Evolutionary conservation across 1,140 invertebrate genomes (phyloP), one percentile per base, ranked within the genome.

Genomic region (Anastrepha obliqua): DNA sequence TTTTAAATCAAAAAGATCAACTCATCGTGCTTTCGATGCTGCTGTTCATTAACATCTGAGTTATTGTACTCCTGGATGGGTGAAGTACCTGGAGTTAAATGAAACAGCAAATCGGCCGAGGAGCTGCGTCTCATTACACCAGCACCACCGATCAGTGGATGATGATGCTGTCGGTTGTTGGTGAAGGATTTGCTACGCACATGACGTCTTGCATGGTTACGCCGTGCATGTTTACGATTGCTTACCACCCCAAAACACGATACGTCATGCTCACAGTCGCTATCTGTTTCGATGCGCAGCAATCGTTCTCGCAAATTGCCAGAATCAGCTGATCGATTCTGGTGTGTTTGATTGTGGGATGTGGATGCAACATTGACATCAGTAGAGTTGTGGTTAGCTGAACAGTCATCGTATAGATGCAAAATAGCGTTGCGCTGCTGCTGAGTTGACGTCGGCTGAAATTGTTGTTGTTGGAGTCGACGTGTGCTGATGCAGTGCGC

Each of bases 131-230:
- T 91, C 17, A 90, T 88, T 15, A 87, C 90, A 20, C 62, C 59
- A 1, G 90, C 88, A 13, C 51, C 62, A 11, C 44, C 47, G 65
- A 42, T 55, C 87, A 44, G 74, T 20, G 51, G 74, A 55, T 78
- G 74, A 20, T 55, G 81, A 20, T 39, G 74, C 29, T 88, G 86
- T 67, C 60, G n/a, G 74, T 85, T 20, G n/a, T 91, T 91, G 65
- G 90, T 92, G 39, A 92, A 90, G 8, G 92, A 93, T 64, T 91
- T 91, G 88, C 92, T 93, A 13, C 92, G 88, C 3, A 90, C 90
- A 39, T 90, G 90, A 44, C 89, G 90, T 86, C 86, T 20, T 51
- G 60, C 86, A 44, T 87, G 74, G 55, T 15, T 13, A 51, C 74
- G 74, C 51, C 74, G 44, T 6, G 44, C 44, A 78, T 55, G 47